Base-by-base conservation (phyloP, 2,113 vertebrate species). In the Trichechus manatus region DNA sequence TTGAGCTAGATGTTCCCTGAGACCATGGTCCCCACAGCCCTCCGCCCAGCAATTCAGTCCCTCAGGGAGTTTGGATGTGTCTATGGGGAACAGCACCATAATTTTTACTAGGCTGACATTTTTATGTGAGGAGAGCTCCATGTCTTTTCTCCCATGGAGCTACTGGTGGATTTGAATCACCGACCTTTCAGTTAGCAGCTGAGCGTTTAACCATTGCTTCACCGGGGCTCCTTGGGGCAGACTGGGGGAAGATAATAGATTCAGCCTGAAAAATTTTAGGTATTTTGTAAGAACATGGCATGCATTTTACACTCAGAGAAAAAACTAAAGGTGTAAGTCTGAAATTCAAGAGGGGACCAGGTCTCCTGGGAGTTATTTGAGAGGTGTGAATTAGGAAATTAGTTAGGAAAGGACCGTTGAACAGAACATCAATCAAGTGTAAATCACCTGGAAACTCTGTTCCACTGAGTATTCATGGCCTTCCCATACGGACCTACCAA, bases 341-440 rank as follows among this genome's bases (percentile, higher is more conserved):
- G 87, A 92, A 96, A 95, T 27, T 70, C 88, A 85, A 89, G 92
- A 83, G 66, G 17, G 6, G 68, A 33, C 44, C 56, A 63, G 11
- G n/a, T 91, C 92, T 85, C 59, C 86, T 89, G 44, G 61, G 86
- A 89, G 83, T 22, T 56, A 42, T 79, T 88, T 91, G 74, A 39
- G 22, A 93, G 88, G 66, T 63, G 31, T 47, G 66, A 97, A 79
- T 91, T 47, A 47, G 47, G 94, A 97, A 96, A 88, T 93, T 44
- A 91, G 36, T 94, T 88, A 97, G 61, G 63, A 96, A 97, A 88
- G 9, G 56, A 82, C 15, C 82, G 25, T 91, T 83, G 74, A 88
- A 70, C 7, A 93, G 61, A 68, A 56, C 31, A 94, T 82, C 70
- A 80, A 39, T 91, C 82, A 93, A 91, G 85, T 89, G 89, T 9